A percentile compares a stretch with the other conserved stretches of the same genome.
Evolutionary conservation across 2,797 vertebrate genomes (phyloP).

Genomic region (Sternotherus odoratus): DNA sequence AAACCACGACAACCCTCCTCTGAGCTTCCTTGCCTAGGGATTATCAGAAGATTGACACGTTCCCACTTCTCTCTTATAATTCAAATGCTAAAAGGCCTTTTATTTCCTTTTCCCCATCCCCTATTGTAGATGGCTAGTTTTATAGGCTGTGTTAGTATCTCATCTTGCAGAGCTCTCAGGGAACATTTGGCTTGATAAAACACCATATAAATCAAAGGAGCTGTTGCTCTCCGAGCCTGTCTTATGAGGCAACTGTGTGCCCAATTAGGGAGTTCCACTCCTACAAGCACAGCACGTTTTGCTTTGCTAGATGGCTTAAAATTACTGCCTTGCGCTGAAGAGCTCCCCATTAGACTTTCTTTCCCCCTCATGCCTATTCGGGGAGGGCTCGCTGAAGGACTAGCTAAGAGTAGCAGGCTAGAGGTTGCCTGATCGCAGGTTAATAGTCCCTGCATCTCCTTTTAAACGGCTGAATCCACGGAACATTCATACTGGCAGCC

Average conservation of each 20-base stretch:
- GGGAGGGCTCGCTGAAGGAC: background rate
- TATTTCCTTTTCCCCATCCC: background rate
- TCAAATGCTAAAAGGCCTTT: conserved; percentile 5
- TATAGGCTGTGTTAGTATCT: conserved; percentile 54
- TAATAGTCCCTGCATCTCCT: background rate
- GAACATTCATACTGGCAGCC: background rate
- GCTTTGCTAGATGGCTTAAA: conserved; percentile 48
- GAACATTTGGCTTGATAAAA: conserved; percentile 64
- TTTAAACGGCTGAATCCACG: background rate
- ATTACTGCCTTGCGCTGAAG: conserved; percentile 63
- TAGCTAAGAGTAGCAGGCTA: background rate
- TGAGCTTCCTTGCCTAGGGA: background rate
- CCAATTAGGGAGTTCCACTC: conserved; percentile 62
- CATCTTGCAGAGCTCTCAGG: conserved; percentile 47
- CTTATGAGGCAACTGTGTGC: conserved; percentile 28
- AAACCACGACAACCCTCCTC: background rate
- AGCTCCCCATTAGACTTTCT: conserved; percentile 42
- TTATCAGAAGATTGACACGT: conserved; percentile 10
- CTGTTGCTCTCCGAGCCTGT: conserved; percentile 66
- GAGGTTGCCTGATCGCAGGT: background rate
- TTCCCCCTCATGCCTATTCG: background rate
- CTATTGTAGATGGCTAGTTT: conserved; percentile 22
- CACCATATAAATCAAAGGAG: conserved; percentile 59
- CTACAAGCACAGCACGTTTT: conserved; percentile 26
- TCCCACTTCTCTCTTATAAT: conserved; percentile 5